Evolutionary conservation across 1,140 invertebrate genomes (phyloP).

Genomic region (Brachionus rubens): DNA sequence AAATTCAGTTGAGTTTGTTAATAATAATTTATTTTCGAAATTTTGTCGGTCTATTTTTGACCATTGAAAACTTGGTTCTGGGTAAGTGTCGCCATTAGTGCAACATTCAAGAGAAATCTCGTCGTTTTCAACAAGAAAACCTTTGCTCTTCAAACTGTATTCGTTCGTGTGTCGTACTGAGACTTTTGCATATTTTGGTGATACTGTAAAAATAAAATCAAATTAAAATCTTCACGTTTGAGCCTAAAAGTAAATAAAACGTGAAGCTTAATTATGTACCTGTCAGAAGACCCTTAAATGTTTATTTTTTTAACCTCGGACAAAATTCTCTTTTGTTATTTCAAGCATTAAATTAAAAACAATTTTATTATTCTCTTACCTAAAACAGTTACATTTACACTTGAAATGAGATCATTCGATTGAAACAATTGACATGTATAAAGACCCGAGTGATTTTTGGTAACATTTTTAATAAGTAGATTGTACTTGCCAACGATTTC

Average conservation of each 20-base stretch:
- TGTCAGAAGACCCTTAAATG: not conserved
- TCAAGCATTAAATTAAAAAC: conserved; percentile 15
- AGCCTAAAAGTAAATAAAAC: conserved; percentile 19
- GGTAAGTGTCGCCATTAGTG: conserved; percentile 14
- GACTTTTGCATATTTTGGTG: conserved; percentile 32
- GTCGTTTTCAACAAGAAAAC: not conserved
- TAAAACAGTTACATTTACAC: conserved; percentile 35
- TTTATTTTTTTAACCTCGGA: too few relatives aligned
- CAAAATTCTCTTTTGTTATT: too few relatives aligned
- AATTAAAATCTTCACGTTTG: not conserved
- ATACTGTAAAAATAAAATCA: conserved; percentile 36
- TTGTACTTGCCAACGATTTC: conserved; percentile 38
- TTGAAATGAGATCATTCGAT: conserved; percentile 30
- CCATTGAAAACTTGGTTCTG: conserved; percentile 25
- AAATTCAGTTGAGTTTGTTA: not conserved
- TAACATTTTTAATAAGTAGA: conserved; percentile 21
- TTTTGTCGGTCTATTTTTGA: not conserved
- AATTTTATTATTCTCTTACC: conserved; percentile 16
- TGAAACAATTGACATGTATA: conserved; percentile 46
- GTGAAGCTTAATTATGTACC: too few relatives aligned
- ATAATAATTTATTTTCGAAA: not conserved
- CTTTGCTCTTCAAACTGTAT: not conserved
- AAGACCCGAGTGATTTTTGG: conserved; percentile 37
- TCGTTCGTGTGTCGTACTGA: not conserved
- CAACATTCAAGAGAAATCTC: conserved; percentile 13